Base-by-base conservation (phyloP, 2,113 vertebrate species). In the Seriola aureovittata region DNA sequence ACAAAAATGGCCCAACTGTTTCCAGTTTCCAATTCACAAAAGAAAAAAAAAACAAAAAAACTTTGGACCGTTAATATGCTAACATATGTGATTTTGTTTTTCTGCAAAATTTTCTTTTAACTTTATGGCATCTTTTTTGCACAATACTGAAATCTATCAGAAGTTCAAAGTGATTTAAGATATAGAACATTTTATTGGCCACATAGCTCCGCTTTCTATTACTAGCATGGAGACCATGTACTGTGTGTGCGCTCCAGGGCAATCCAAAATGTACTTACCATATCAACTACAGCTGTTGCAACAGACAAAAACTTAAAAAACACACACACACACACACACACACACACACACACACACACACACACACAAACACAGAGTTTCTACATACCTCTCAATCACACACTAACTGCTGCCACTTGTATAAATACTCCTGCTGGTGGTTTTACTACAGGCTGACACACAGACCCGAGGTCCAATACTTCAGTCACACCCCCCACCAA, bases 341-440 rank as follows among this genome's bases (percentile, higher is more conserved):
- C 48, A 82, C 67, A 59, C 9, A 82, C 2, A 65, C 17, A 67
- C 40, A 57, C 40, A 42, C 40, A 42, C 8, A 42, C 40, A 42
- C 40, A 29, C 25, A 42, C 13, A 48, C 54, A 19, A 29, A 71
- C 48, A 82, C 67, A 59, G 7, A 12, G 11, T 86, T 64, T 76
- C 85, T 85, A 46, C 72, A 85, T 80, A 89, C 74, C 78, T 85
- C 75, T 87, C 78, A 81, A 71, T 85, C 64, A 74, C 52, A 58
- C 36, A 64, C 52, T 90, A 90, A 92, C 85, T 87, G 85, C 46
- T 57, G 3, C 80, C 88, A 89, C 87, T 88, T 94, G 91, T 90
- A 87, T 74, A 91, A 91, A 92, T 88, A 91, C 48, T 55, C 62
- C 50, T 38, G 73, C 57, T 60, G 68, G 72, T 85, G 84, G 71